phyloP scores from a whole-genome alignment of 2,113 vertebrate species.

The Sapayoa aenigma region DNA sequence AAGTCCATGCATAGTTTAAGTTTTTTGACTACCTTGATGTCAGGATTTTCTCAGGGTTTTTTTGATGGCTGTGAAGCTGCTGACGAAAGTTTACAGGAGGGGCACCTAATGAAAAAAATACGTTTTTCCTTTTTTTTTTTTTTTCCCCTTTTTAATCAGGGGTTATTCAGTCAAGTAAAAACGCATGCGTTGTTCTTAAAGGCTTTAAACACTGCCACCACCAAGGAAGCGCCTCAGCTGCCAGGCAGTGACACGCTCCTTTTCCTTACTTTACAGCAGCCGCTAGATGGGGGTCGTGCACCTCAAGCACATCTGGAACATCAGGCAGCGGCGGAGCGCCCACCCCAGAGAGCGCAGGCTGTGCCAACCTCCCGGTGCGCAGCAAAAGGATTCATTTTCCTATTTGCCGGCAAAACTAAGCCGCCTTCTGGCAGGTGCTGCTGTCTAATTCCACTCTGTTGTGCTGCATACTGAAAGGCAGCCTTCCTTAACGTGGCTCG shows the following conservation, averaged over 20 bases:
- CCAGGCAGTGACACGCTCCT: not conserved
- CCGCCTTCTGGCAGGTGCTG: not conserved
- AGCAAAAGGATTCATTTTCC: not conserved
- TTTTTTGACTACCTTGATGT: not conserved
- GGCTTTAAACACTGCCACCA: not conserved
- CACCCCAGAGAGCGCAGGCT: not conserved
- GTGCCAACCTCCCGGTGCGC: not conserved
- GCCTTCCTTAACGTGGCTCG: not conserved
- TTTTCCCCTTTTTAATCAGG: not conserved
- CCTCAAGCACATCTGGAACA: constrained; percentile 42
- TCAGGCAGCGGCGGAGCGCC: not conserved
- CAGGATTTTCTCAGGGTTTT: not conserved
- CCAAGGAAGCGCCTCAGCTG: accelerated
- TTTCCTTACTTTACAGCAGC: not conserved
- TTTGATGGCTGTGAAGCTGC: not conserved
- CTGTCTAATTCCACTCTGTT: not conserved
- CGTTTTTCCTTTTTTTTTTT: not conserved
- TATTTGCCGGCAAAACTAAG: not conserved
- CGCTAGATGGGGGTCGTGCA: constrained; percentile 46
- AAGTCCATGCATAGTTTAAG: not conserved
- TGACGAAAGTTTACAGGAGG: not conserved
- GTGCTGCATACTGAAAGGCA: not conserved
- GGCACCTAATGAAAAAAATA: not conserved
- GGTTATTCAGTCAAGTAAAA: not conserved
- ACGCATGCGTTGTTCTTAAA: not conserved